Base-by-base conservation (phyloP, 2,797 vertebrate species). In the Pangasius macronema region DNA sequence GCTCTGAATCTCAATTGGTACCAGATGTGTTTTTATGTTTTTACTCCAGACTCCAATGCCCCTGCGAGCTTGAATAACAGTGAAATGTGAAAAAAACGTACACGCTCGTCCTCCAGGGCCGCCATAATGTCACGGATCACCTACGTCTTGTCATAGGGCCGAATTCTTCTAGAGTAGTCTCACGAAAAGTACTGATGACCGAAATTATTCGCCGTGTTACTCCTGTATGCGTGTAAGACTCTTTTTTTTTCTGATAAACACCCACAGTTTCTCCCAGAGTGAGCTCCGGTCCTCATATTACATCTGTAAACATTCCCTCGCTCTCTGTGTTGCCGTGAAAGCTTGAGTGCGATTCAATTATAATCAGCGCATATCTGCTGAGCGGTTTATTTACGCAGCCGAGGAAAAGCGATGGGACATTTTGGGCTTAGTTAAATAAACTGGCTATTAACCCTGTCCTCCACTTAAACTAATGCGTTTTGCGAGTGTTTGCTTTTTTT, bases 341-440 rank as follows among this genome's bases (percentile, higher is more conserved):
- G 57, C 81, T 79, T 72, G 87, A 85, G 81, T 51, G 82, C 76
- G 57, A 53, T 84, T 91, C 86, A 86, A 76, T 88, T 87, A 72
- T 83, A 91, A 91, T 90, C 86, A 90, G 83, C 14, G 59, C 77
- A 22, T 55, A 70, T 88, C 85, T 89, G 83, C 51, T 8, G 73
- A 87, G 33, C 42, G 75, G 88, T 91, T 90, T 91, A 91, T 90
- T 91, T 89, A 89, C 80, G 70, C 55, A 81, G 83, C 79, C 10
- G 14, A 88, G 86, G 84, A 30, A 90, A 91, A 90, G 89, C 86
- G 89, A 87, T 72, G 83, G 86, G 77, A 86, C 87, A 6, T 87
- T 90, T 90, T 89, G 84, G 82, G 85, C 85, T 89, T 89, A 84
- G 70, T 89, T 89, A 91, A 91, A 91, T 90, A 90, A 90, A 91